Conservation (phyloP, 2,797 vertebrate genomes). For the Micromesistius poutassou region DNA sequence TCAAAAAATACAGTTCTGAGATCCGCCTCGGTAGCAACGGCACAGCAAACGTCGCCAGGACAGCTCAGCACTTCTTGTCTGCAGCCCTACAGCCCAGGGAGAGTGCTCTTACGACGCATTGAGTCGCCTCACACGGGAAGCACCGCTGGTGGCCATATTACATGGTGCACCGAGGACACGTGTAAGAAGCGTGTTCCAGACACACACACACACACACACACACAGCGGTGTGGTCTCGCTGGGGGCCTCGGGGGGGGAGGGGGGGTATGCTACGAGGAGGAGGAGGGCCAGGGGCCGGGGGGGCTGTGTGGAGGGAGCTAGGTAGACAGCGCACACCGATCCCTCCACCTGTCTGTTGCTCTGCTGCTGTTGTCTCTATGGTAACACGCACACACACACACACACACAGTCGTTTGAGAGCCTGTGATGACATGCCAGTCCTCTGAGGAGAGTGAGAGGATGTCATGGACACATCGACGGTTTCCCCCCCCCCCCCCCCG, state of each 20-base stretch:
- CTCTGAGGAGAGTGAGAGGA: conserved; percentile 25
- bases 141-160: neutral
- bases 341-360: conserved; percentile 42
- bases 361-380: conserved; percentile 50
- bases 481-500: conserved; percentile 11
- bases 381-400: conserved; percentile 31
- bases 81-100: neutral
- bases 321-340: conserved; percentile 41
- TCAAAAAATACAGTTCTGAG: neutral
- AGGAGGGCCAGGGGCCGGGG: conserved; percentile 14
- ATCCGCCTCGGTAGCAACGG: neutral
- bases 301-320: conserved; percentile 26
- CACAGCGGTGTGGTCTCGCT: conserved; percentile 30
- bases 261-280: conserved; percentile 18
- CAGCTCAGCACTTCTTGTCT: neutral
- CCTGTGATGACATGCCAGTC: conserved; percentile 34
- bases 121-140: neutral
- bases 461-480: conserved; percentile 27
- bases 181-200: neutral
- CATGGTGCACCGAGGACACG: neutral
- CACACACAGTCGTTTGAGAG: conserved; percentile 8
- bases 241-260: conserved; percentile 14
- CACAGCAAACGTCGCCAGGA: neutral
- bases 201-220: conserved; percentile 2
- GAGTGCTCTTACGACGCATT: neutral